A percentile compares a stretch with the other conserved stretches of the same genome.
These are phyloP conservation scores for Tiaroga cobitis DNA, from an alignment of 2,797 vertebrate genomes.

Conservation along the genomic window DNA sequence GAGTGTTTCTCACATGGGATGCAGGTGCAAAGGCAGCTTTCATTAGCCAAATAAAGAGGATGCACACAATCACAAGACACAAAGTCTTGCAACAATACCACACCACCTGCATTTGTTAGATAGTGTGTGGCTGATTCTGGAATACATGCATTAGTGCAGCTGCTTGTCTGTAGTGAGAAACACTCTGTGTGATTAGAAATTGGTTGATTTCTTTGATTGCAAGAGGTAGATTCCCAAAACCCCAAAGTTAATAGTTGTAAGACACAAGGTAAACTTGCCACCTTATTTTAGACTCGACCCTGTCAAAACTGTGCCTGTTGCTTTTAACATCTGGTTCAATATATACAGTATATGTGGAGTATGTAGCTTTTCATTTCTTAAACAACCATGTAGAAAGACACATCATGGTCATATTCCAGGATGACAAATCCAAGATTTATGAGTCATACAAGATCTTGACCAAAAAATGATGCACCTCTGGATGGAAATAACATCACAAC, in stretches of 20 bases:
- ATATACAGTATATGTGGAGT: not conserved
- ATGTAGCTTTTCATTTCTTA: too few species aligned
- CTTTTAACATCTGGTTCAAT: not conserved
- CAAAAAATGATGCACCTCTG: too few species aligned
- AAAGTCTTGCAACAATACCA: slow-evolving; percentile 32
- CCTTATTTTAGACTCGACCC: slow-evolving; percentile 11
- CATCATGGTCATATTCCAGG: too few species aligned
- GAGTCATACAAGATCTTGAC: too few species aligned
- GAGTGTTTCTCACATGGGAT: slow-evolving; percentile 48
- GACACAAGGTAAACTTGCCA: slow-evolving; percentile 24
- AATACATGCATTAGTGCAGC: slow-evolving; percentile 19
- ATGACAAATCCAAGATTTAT: too few species aligned
- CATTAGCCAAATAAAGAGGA: slow-evolving; percentile 39
- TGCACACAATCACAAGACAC: slow-evolving; percentile 12
- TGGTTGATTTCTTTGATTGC: not conserved
- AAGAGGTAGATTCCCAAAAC: slow-evolving; percentile 16
- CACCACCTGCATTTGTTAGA: slow-evolving; percentile 56
- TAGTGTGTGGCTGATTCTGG: slow-evolving; percentile 45
- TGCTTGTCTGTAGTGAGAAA: slow-evolving; percentile 55
- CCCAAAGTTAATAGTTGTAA: slow-evolving; percentile 10
- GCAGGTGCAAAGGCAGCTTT: slow-evolving; percentile 52
- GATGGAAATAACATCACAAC: too few species aligned
- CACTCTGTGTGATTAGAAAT: slow-evolving; percentile 25
- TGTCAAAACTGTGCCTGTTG: slow-evolving; percentile 19
- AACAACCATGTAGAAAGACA: too few species aligned